Percentiles rank a stretch among this genome's conserved stretches.
Evolutionary conservation across 2,888 invertebrate genomes (phyloP).

Genomic region (Scaptomyza cyrtandrae): DNA sequence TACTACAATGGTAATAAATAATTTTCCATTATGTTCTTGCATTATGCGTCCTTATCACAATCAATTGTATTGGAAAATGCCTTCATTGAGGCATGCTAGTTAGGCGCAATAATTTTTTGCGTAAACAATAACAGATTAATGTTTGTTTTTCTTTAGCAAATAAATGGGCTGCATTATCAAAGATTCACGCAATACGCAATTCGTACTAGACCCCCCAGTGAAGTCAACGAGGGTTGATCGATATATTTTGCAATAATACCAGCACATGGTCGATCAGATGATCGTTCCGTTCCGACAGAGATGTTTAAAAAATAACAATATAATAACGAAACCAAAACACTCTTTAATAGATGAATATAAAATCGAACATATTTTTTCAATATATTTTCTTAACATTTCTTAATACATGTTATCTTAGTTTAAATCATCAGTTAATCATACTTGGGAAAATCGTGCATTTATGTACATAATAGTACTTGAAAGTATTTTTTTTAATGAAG

Average conservation of each 20-base stretch:
- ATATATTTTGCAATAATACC: slow-evolving; percentile 19
- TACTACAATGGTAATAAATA: background rate
- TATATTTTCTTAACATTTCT: too few relatives aligned
- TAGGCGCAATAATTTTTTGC: slow-evolving; percentile 49
- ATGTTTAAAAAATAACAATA: slow-evolving; percentile 41
- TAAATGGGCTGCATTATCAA: slow-evolving; percentile 61
- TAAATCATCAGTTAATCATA: too few relatives aligned
- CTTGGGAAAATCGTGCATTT: too few relatives aligned
- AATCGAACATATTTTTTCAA: too few relatives aligned
- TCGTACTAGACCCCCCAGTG: slow-evolving; percentile 51
- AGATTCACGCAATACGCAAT: slow-evolving; percentile 3
- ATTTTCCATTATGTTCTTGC: slow-evolving; percentile 10
- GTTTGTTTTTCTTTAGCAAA: slow-evolving; percentile 58
- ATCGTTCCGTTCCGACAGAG: slow-evolving; percentile 28
- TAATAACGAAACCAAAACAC: background rate
- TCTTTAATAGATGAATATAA: background rate
- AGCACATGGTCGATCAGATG: slow-evolving; percentile 35
- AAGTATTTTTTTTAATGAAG: background rate
- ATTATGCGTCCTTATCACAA: slow-evolving; percentile 43
- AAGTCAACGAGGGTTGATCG: slow-evolving; percentile 48
- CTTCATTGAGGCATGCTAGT: slow-evolving; percentile 70
- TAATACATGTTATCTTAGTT: too few relatives aligned
- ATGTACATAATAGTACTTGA: too few relatives aligned
- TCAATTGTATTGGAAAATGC: slow-evolving; percentile 53
- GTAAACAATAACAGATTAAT: slow-evolving; percentile 74